Base-by-base conservation (phyloP, 2,797 vertebrate genomes). In the Myripristis jacobus region DNA sequence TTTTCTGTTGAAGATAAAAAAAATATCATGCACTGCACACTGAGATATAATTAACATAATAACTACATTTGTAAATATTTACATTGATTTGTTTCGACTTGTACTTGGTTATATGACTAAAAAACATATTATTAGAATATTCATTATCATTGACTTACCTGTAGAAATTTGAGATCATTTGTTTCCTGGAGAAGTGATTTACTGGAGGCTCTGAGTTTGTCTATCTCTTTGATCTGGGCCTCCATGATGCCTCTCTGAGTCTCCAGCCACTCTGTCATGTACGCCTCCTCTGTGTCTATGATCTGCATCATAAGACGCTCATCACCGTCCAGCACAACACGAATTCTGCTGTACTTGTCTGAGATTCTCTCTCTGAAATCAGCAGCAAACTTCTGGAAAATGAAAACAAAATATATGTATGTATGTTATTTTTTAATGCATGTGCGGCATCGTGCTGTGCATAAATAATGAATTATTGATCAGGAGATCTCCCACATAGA, bases 251-350 rank as follows among this genome's bases (percentile, higher is more conserved):
- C 66, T 64, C 86, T 90, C 73, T 90, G 89, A 29, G 71, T 73
- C 66, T 91, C 89, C 68, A 94, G 75, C 91, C 92, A 93, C 73
- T 92, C 89, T 1, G 78, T 92, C 81, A 83, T 82, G 72, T 83
- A 88, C 1, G 73, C 48, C 66, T 93, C 91, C 71, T 94, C 93
- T 27, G 92, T 88, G 12, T 93, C 92, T 68, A 94, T 83, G 19
- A 94, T 89, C 73, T 88, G 90, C 88, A 93, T 89, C 93, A 95
- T 94, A 25, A 94, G 86, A 19, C 92, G 90, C 79, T 95, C 91
- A 21, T 94, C 92, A 0, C 92, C 90, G 13, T 94, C 92, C 77
- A 94, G 81, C 38, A 92, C 87, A 0, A 82, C 79, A 15, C 83
- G 92, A 38, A 94, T 91, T 73, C 91, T 82, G 66, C 81, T 89